phyloP scores from a whole-genome alignment of 2,797 vertebrate species.

The Pelodytes ibericus region DNA sequence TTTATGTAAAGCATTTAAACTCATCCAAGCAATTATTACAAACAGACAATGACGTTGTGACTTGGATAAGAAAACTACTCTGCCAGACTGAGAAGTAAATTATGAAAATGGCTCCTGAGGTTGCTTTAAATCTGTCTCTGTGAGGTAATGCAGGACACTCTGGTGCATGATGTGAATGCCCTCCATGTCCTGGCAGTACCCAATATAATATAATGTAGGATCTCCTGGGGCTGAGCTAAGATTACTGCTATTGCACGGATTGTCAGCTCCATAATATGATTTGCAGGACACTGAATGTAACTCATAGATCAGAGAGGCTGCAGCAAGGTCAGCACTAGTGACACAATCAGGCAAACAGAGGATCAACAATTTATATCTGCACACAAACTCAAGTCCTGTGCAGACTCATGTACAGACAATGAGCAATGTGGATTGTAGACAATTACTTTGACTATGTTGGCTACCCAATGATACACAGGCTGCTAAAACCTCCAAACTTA shows the following conservation, averaged over 20 bases:
- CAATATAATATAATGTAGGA: slow-evolving; percentile 38
- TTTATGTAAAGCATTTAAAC: background rate
- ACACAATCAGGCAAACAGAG: slow-evolving; percentile 18
- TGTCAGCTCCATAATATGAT: slow-evolving; percentile 43
- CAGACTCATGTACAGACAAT: background rate
- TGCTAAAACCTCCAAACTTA: too few species aligned
- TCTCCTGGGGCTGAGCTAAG: slow-evolving; percentile 7
- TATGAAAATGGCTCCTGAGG: slow-evolving; percentile 15
- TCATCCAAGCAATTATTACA: slow-evolving; percentile 31
- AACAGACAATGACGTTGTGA: slow-evolving; percentile 20
- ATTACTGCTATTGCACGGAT: slow-evolving; percentile 30
- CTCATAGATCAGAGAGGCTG: slow-evolving; percentile 38
- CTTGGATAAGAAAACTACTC: background rate
- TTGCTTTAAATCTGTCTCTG: slow-evolving; percentile 30
- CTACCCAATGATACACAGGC: too few species aligned
- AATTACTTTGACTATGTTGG: too few species aligned
- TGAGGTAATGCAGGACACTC: slow-evolving; percentile 20
- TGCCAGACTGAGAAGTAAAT: slow-evolving; percentile 28
- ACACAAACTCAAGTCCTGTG: background rate
- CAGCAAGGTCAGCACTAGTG: slow-evolving; percentile 41
- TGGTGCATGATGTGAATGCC: slow-evolving; percentile 34
- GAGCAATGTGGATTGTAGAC: background rate
- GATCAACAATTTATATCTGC: slow-evolving; percentile 8
- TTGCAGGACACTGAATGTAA: slow-evolving; percentile 22
- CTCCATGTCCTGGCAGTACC: slow-evolving; percentile 32